Conservation (phyloP, 1,140 invertebrate species). For the Bombus confusus region DNA sequence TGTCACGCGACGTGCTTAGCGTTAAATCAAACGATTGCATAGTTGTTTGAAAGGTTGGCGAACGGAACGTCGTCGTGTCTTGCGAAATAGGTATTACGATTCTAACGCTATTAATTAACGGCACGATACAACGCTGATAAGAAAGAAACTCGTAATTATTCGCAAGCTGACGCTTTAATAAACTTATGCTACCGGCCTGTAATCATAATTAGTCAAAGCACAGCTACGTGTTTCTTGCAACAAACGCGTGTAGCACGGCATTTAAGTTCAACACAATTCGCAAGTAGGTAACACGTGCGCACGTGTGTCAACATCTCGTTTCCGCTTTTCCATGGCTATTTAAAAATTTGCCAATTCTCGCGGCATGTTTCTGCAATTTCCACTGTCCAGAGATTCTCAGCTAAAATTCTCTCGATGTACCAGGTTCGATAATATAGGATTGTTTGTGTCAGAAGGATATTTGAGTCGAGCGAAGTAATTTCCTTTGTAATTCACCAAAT, state of each 20-base stretch:
- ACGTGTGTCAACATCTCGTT: not conserved
- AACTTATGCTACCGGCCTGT: not conserved
- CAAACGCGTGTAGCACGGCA: not conserved
- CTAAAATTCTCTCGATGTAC: not conserved
- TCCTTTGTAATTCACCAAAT: not conserved
- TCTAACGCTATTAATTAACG: constrained; percentile 3
- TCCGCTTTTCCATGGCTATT: not conserved
- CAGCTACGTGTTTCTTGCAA: not conserved
- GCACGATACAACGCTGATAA: not conserved
- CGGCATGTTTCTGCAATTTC: not conserved
- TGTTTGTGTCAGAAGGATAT: not conserved
- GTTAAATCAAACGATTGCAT: not conserved
- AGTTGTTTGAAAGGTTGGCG: too few species aligned
- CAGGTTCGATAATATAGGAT: not conserved
- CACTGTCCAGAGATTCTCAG: not conserved
- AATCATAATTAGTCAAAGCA: constrained; percentile 11
- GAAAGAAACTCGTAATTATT: not conserved
- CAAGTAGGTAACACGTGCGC: not conserved
- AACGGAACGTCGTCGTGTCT: not conserved
- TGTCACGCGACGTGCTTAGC: not conserved
- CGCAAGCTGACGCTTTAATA: not conserved
- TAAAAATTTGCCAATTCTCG: not conserved
- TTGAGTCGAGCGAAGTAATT: not conserved
- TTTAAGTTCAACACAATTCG: not conserved
- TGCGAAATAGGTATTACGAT: not conserved